Conservation (phyloP, 2,888 invertebrate genomes). For the Andrena chrysosceles region DNA sequence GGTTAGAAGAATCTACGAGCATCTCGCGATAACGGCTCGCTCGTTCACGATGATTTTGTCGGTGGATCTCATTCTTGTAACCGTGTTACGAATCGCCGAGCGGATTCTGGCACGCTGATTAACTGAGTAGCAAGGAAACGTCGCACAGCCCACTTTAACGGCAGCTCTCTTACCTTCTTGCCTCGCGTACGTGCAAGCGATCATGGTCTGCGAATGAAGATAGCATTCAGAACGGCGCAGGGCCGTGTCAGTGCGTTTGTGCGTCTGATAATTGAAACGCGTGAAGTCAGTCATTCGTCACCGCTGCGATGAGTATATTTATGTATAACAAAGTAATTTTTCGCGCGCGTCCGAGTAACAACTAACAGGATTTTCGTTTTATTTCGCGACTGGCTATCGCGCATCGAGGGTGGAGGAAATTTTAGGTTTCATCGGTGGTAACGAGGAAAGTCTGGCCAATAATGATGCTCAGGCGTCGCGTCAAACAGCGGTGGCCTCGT, state of each 20-base stretch:
- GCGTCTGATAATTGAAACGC: slow-evolving; percentile 8
- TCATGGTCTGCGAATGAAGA: slow-evolving; percentile 4
- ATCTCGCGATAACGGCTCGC: slow-evolving; percentile 53
- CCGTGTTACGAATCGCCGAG: slow-evolving; percentile 25
- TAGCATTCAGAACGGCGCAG: slow-evolving; percentile 25
- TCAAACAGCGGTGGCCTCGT: slow-evolving; percentile 8
- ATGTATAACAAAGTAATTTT: slow-evolving; percentile 7
- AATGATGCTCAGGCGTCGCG: slow-evolving; percentile 1
- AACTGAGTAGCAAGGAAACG: not conserved
- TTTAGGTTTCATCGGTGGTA: slow-evolving; percentile 8
- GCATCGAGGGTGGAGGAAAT: not conserved
- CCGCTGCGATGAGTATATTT: not conserved
- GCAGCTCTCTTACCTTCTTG: not conserved
- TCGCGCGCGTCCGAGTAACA: not conserved
- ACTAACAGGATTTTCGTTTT: slow-evolving; percentile 12
- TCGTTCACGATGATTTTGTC: slow-evolving; percentile 50
- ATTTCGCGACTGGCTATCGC: not conserved
- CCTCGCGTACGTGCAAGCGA: not conserved
- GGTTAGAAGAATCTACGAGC: slow-evolving; percentile 37
- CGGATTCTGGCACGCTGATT: slow-evolving; percentile 27
- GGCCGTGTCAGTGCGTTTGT: slow-evolving; percentile 16
- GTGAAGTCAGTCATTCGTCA: slow-evolving; percentile 12
- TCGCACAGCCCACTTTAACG: slow-evolving; percentile 35
- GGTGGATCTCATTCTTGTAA: slow-evolving; percentile 30
- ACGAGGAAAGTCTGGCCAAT: slow-evolving; percentile 10